Evolutionary conservation across 2,113 vertebrate species (phyloP).

Genomic region (Phylloscopus whistleri): DNA sequence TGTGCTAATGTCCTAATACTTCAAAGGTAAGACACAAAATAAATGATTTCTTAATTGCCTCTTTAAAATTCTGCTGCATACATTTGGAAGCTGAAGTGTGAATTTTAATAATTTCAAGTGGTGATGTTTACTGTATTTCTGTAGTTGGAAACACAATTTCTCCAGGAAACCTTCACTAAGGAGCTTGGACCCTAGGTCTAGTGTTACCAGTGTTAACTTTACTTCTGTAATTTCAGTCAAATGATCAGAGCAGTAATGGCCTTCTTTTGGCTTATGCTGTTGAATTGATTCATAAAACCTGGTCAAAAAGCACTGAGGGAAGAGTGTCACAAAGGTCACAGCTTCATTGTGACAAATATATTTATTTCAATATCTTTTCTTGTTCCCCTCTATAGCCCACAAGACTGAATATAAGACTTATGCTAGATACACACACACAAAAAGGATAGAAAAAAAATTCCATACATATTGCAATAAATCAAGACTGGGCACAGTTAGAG

Average conservation of each 20-base stretch:
- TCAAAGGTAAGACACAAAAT: background rate
- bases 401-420: background rate
- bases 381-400: background rate
- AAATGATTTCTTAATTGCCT: background rate
- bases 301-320: background rate
- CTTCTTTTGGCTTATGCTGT: background rate
- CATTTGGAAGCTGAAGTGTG: background rate
- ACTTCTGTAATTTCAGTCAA: background rate
- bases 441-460: background rate
- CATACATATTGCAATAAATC: background rate
- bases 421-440: background rate
- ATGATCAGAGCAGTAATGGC: background rate
- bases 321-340: background rate
- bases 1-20: background rate
- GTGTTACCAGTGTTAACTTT: background rate
- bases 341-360: background rate
- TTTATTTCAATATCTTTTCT: background rate
- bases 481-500: background rate
- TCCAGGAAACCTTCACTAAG: background rate
- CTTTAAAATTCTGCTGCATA: background rate
- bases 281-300: background rate
- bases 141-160: background rate
- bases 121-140: background rate
- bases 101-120: background rate
- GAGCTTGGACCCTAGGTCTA: background rate